Evolutionary conservation across 2,113 vertebrate species (phyloP).

Genomic region (Motacilla alba): DNA sequence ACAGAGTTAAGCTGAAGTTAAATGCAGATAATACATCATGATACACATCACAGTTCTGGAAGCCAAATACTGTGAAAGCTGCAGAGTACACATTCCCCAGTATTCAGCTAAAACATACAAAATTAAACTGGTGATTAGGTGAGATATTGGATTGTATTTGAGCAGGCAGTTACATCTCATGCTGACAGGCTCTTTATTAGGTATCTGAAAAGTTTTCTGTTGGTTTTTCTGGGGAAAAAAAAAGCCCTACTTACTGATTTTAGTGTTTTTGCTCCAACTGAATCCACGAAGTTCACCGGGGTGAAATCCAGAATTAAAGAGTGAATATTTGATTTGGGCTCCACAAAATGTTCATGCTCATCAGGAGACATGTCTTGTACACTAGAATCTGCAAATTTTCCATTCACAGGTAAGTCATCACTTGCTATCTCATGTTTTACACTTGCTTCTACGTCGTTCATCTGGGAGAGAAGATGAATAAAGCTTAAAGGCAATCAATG

Average conservation of each 20-base stretch:
- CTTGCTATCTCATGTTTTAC: slow-evolving; percentile 78
- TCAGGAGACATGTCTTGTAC: slow-evolving; percentile 62
- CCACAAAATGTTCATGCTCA: slow-evolving; percentile 75
- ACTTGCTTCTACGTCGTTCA: slow-evolving; percentile 71
- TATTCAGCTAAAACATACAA: background rate
- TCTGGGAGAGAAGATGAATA: slow-evolving; percentile 33
- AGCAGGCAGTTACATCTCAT: background rate
- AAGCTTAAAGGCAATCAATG: background rate
- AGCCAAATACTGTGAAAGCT: background rate
- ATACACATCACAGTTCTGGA: background rate
- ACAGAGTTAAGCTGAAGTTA: slow-evolving; percentile 56
- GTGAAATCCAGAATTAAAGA: slow-evolving; percentile 90
- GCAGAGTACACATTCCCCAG: background rate
- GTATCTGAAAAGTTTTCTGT: background rate
- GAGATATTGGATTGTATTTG: background rate
- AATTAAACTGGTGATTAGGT: background rate
- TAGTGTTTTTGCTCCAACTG: slow-evolving; percentile 90
- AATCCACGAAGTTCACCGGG: slow-evolving; percentile 89
- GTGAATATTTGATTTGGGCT: slow-evolving; percentile 69
- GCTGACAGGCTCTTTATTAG: background rate
- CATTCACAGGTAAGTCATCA: slow-evolving; percentile 70
- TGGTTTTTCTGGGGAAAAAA: background rate
- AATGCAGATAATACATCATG: background rate
- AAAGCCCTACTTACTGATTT: slow-evolving; percentile 78
- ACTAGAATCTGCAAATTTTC: slow-evolving; percentile 50